Evolutionary conservation across 2,113 vertebrate species (phyloP).

Genomic region (Panurus biarmicus): DNA sequence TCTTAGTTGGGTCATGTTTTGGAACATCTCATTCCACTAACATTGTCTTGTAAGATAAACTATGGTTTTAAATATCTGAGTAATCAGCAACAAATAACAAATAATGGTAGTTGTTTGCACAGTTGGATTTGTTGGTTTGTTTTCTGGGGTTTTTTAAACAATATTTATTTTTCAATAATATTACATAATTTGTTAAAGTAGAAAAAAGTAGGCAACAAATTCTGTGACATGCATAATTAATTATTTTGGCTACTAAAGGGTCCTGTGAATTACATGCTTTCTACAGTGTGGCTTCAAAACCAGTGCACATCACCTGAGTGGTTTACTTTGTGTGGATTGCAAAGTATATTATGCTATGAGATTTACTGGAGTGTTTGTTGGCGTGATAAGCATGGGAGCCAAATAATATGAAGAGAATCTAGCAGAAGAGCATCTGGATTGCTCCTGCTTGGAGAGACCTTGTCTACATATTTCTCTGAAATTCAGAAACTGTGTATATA

Average conservation of each 20-base stretch:
- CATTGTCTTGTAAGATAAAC: neutral
- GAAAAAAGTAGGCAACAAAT: neutral
- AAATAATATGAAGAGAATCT: neutral
- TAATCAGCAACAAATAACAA: neutral
- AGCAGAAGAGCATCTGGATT: conserved; percentile 11
- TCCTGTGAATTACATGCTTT: neutral
- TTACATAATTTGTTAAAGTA: neutral
- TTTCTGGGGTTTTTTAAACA: neutral
- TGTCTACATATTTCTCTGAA: neutral
- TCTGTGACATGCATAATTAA: neutral
- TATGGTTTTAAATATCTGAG: neutral
- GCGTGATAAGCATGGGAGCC: neutral
- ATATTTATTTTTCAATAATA: neutral
- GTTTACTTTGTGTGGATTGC: neutral
- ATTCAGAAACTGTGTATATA: neutral
- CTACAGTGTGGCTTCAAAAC: neutral
- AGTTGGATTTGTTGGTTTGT: neutral
- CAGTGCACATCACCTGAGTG: neutral
- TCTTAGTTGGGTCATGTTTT: neutral
- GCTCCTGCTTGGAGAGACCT: neutral
- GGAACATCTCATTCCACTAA: neutral
- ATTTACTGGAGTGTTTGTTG: neutral
- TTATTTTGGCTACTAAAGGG: neutral
- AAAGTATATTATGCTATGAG: neutral
- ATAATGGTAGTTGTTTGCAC: neutral